Base-by-base conservation (phyloP, 1,140 invertebrate genomes). In the Antheraea mylitta region DNA sequence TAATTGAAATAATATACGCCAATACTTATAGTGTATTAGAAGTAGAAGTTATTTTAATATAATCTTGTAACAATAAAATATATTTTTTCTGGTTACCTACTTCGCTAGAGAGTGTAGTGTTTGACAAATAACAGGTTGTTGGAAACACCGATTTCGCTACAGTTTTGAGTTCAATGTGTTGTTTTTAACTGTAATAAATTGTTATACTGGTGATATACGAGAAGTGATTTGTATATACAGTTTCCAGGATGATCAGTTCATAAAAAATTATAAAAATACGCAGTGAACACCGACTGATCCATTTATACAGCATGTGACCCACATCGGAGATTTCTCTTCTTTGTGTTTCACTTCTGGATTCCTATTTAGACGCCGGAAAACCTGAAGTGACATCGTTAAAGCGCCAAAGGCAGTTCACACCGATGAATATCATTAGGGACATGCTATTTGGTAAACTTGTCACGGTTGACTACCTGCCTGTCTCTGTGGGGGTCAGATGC, bases 271-370 rank as follows among this genome's bases (percentile, higher is more conserved):
- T 58, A 11, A 71, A 74, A 59, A 64, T 66, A 68, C 67, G 58
- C 59, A 73, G 70, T 71, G 70, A 81, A 75, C 78, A 78, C 72
- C 69, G 66, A 73, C 70, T 82, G 48, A 70, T 81, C 73, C 81
- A 81, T 82, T 85, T 80, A 91, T 91, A 93, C 93, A 93, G 93
- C 93, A 93, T 94, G 93, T 94, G 93, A 94, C 93, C 93, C 93
- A 91, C 92, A 93, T 94, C 89, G 91, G 87, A 92, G 91, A 91
- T 93, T 93, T 93, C 87, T 87, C 85, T 83, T 87, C 81, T 78
- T 87, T 84, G 79, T 85, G 76, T 76, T 80, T 75, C 70, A 77
- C 74, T 77, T 71, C 70, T 78, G 66, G 73, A 72, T 69, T 76
- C 67, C 69, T 80, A 68, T 78, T 72, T 73, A 67, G 63, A 73